These are phyloP conservation scores for Eriosoma lanigerum DNA, from an alignment of 1,140 invertebrate genomes.

Conservation along the genomic window DNA sequence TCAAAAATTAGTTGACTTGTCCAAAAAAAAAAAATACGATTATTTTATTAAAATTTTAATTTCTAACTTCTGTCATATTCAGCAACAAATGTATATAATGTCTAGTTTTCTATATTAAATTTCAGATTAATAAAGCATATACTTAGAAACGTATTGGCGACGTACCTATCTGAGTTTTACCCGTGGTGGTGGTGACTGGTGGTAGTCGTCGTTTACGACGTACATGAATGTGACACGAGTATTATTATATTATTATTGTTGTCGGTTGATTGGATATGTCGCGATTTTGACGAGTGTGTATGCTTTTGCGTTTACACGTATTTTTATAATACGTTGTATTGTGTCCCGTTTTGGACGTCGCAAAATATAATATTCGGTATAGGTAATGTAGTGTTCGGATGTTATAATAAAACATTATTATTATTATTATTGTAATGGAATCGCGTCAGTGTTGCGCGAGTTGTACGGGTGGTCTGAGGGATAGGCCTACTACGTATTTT, in stretches of 20 bases:
- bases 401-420: background rate
- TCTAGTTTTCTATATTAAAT: too few species aligned
- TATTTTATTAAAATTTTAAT: too few species aligned
- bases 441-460: background rate
- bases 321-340: background rate
- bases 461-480: background rate
- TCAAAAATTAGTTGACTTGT: too few species aligned
- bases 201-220: background rate
- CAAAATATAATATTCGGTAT: background rate
- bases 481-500: too few species aligned
- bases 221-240: background rate
- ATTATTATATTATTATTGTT: constrained; percentile 11
- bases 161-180: too few species aligned
- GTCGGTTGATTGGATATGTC: constrained; percentile 10
- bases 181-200: too few species aligned
- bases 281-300: background rate
- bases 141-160: too few species aligned
- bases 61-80: too few species aligned
- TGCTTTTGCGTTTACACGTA: background rate
- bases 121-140: too few species aligned
- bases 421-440: constrained; percentile 11
- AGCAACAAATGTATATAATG: too few species aligned
- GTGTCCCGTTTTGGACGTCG: background rate
- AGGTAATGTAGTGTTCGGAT: too few species aligned
- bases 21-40: too few species aligned